These are phyloP conservation scores for Tapera naevia DNA, from an alignment of 2,797 vertebrate genomes.

Conservation along the genomic window DNA sequence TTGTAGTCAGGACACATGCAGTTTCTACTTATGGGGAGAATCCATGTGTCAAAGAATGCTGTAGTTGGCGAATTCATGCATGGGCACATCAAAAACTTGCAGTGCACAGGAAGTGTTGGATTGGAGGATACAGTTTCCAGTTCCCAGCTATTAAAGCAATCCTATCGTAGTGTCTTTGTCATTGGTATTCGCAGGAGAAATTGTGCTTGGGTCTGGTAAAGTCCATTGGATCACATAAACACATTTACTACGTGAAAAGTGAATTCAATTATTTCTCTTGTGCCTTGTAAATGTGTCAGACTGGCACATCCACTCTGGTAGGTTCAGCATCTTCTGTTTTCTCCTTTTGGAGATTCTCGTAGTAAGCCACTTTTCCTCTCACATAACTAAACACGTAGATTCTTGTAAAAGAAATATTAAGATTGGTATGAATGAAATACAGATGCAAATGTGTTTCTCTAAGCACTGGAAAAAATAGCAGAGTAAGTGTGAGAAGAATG, in stretches of 20 bases:
- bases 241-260: background rate
- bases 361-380: background rate
- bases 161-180: fast-evolving
- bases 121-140: background rate
- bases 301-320: background rate
- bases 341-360: background rate
- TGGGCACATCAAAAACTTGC: background rate
- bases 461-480: background rate
- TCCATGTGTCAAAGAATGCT: background rate
- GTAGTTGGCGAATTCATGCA: background rate
- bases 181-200: fast-evolving
- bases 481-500: background rate
- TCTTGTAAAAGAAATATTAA: background rate
- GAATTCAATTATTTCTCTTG: background rate
- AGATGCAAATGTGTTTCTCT: background rate
- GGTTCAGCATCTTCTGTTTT: background rate
- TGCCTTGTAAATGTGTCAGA: background rate
- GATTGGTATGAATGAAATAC: background rate
- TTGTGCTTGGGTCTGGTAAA: background rate
- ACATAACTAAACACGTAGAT: background rate
- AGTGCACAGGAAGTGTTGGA: background rate
- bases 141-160: background rate
- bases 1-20: background rate
- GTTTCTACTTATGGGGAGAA: background rate
- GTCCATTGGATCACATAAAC: background rate